Base-by-base conservation (phyloP, 1,140 invertebrate genomes). In the Drosophila kurseongensis region DNA sequence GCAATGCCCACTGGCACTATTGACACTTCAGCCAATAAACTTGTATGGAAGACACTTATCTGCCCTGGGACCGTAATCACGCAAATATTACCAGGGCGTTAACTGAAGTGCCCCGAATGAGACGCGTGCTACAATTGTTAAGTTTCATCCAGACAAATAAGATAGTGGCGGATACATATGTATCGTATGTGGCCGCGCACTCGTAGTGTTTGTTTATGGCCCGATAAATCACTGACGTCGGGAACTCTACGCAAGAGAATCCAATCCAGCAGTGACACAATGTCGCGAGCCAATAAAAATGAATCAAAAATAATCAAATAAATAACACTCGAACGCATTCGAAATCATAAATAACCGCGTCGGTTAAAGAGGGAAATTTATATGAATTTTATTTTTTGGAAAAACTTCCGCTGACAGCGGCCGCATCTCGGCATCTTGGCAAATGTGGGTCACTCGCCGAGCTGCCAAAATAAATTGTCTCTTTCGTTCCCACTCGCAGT, bases 261-360 rank as follows among this genome's bases (percentile, higher is more conserved):
- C 84, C 75, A 82, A 60, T 80, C 84, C 75, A 82, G 83, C 63
- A 83, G 72, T 88, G 80, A 83, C 84, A 86, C 83, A 89, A 88
- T 84, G 72, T 81, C 74, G 74, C 74, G 72, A 51, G 56, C 80
- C 78, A 82, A 88, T 89, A 83, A 88, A 88, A 88, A 89, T 88
- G 83, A 88, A 88, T 88, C 84, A 88, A 89, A 89, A 89, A 89
- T 89, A 83, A 86, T 88, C 54, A 88, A 88, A 88, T 88, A 88
- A 86, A 86, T 86, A 86, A 86, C 83, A 71, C 66, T 80, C 45
- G 52, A 65, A 60, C 47, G 60, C 41, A 80, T 58, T 56, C 57
- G 16, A 48, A 65, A 72, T 54, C 80, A 71, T 84, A 80, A 83
- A 83, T 84, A 84, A 84, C 57, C 58, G 23, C 29, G 14, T 51